Percentiles rank a stretch among this genome's conserved stretches.
Evolutionary conservation across 1,140 invertebrate genomes (phyloP).

Genomic region (Aphis gossypii): DNA sequence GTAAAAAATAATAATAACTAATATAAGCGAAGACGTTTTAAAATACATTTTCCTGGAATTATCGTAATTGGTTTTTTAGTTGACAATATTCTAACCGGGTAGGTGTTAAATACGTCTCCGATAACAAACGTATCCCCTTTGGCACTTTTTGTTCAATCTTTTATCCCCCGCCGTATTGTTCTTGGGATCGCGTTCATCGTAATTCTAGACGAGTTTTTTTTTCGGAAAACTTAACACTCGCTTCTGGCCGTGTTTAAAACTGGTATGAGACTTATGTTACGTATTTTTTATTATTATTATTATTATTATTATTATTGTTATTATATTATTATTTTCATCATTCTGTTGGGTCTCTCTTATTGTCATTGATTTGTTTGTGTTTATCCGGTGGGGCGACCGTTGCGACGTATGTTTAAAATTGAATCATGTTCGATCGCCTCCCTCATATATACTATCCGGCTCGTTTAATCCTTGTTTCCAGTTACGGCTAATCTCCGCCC

Average conservation of each 20-base stretch:
- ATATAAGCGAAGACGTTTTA: slow-evolving; percentile 30
- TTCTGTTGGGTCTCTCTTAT: not conserved
- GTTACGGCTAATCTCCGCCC: slow-evolving; percentile 51
- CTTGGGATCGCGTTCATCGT: slow-evolving; percentile 24
- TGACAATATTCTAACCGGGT: slow-evolving; percentile 36
- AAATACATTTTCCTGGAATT: slow-evolving; percentile 55
- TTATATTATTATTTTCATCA: not conserved
- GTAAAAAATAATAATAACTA: not conserved
- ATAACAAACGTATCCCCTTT: slow-evolving; percentile 50
- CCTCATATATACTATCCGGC: not conserved
- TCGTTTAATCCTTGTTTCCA: slow-evolving; percentile 52
- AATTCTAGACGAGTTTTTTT: slow-evolving; percentile 56
- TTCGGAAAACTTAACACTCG: slow-evolving; percentile 34
- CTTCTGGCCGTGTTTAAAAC: slow-evolving; percentile 43
- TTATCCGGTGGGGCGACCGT: not conserved
- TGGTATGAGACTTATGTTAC: slow-evolving; percentile 1
- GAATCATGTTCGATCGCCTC: slow-evolving; percentile 36
- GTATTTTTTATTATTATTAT: not conserved
- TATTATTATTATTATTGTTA: slow-evolving; percentile 18
- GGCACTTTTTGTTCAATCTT: slow-evolving; percentile 50
- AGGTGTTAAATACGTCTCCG: slow-evolving; percentile 56
- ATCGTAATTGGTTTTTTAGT: slow-evolving; percentile 57
- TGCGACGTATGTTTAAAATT: slow-evolving; percentile 32
- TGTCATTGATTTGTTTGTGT: slow-evolving; percentile 40
- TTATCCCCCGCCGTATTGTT: slow-evolving; percentile 42